Evolutionary conservation across 2,888 invertebrate species (phyloP), one percentile per base, ranked within the genome.

Genomic region (Cephus nigrinus): DNA sequence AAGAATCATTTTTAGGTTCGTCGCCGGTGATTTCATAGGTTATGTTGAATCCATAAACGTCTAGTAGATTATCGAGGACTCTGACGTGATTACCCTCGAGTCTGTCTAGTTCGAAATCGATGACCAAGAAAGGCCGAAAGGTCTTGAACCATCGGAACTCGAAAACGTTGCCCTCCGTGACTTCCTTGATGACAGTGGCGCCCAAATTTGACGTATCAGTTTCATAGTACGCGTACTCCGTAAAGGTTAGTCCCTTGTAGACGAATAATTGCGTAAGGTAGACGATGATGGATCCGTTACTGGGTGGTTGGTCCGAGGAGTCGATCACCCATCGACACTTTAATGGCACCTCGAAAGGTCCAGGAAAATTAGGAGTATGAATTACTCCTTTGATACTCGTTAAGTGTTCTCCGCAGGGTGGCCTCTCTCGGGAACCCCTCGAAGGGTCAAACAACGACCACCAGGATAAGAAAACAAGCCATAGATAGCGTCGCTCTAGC

Each of bases 41-140:
- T 86, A 98, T 95, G 92, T 98, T 98, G 92, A 98, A 98, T 23
- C 98, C 98, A 89, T 96, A 97, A 69, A 97, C 97, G 81, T 97
- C 95, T 80, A 98, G 93, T 40, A 98, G 93, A 77, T 95, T 95
- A 88, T 96, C 94, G 82, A 97, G 92, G 0, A 97, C 97, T 9
- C 98, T 93, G 78, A 98, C 93, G 92, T 98, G 97, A 40, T 96
- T 96, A 12, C 96, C 96, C 89, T 97, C 96, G 80, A 96, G 92
- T 34, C 94, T 93, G 84, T 95, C 93, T 86, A 97, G 93, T 72
- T 93, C 92, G 86, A 98, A 94, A 82, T 96, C 96, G 81, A 98
- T 94, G 78, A 97, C 96, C 81, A 98, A 92, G 84, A 95, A 97
- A 76, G 96, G 96, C 85, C 96, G 93, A 81, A 93, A 93, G 33